A percentile compares a stretch with the other conserved stretches of the same genome.
These are phyloP conservation scores for Osmerus mordax DNA, from an alignment of 2,113 vertebrate genomes.

Conservation along the genomic window DNA sequence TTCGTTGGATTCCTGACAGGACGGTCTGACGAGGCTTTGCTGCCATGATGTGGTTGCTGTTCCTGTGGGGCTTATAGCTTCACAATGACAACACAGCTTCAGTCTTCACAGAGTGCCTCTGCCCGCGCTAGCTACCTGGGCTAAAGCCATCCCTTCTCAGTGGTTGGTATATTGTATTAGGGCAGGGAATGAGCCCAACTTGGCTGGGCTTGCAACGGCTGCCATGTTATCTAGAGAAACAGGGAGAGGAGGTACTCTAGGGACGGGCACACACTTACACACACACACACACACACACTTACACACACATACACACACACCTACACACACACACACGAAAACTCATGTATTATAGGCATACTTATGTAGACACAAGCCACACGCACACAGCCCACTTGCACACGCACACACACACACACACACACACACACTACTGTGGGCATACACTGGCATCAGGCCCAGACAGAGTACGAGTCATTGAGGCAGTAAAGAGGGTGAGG, in stretches of 20 bases:
- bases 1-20: neutral
- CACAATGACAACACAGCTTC: constrained; percentile 9
- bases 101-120: neutral
- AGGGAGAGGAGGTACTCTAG: constrained; percentile 49
- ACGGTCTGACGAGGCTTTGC: constrained; percentile 12
- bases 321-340: neutral
- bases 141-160: constrained; percentile 30
- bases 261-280: constrained; percentile 31
- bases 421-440: neutral
- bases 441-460: constrained; percentile 2
- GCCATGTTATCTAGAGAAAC: constrained; percentile 54
- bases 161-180: constrained; percentile 43
- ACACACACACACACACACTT: no score
- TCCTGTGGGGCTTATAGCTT: neutral
- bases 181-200: constrained; percentile 53
- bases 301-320: constrained; percentile 11
- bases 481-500: no score
- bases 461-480: neutral
- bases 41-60: constrained; percentile 17
- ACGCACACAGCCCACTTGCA: neutral
- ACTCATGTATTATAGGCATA: no score
- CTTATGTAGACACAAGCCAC: no score
- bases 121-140: constrained; percentile 1
- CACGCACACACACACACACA: neutral
- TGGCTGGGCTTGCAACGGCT: constrained; percentile 41